Conservation (phyloP, 2,797 vertebrate species). For the Enoplosus armatus region DNA sequence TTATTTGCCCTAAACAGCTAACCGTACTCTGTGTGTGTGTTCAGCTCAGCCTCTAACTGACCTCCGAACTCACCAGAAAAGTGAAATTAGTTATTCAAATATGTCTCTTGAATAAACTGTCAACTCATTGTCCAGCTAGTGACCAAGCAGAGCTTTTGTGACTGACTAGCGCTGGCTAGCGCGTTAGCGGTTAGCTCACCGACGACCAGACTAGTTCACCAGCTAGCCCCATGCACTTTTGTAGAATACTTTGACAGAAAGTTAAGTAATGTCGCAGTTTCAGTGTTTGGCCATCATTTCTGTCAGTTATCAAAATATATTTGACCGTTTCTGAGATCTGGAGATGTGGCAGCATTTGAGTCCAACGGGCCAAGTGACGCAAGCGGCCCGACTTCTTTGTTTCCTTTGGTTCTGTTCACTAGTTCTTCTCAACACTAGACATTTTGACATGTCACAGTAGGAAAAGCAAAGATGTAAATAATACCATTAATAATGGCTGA, state of each 20-base stretch:
- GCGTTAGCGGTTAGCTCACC: too few species aligned
- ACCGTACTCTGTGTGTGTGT: not conserved
- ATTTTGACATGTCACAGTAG: not conserved
- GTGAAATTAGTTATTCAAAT: too few species aligned
- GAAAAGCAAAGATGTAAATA: not conserved
- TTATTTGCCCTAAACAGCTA: not conserved
- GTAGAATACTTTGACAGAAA: not conserved
- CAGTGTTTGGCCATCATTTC: too few species aligned
- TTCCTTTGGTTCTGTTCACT: not conserved
- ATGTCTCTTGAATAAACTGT: too few species aligned
- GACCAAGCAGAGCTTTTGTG: too few species aligned
- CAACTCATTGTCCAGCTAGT: too few species aligned
- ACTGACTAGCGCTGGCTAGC: too few species aligned
- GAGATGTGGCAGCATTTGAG: not conserved
- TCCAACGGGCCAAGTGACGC: not conserved
- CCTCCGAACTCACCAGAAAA: too few species aligned
- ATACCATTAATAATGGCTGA: not conserved
- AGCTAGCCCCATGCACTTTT: not conserved
- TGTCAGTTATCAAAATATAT: not conserved
- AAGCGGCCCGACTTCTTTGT: not conserved
- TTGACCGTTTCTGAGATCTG: too few species aligned
- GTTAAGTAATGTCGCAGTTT: not conserved
- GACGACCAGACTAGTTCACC: not conserved
- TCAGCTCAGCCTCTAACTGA: not conserved
- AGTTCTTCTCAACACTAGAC: not conserved